Base-by-base conservation (phyloP, 1,140 invertebrate species). In the Pomacea maculata region DNA sequence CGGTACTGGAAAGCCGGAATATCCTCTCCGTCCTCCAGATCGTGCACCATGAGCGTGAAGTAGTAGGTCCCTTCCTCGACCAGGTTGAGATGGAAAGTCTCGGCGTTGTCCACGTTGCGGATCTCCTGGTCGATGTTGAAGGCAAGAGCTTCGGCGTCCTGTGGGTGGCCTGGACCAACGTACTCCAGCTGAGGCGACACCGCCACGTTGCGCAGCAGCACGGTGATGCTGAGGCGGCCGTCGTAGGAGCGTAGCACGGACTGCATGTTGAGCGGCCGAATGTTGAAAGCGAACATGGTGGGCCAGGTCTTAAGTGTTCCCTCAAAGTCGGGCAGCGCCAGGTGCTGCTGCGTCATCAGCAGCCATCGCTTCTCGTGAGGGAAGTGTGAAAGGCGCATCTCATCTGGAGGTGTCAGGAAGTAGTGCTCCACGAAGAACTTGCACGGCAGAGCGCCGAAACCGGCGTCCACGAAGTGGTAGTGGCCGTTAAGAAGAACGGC, bases 271-370 rank as follows among this genome's bases (percentile, higher is more conserved):
- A 88, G 78, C 7, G 88, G 88, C 19, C 86, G 84, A 81, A 88
- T 88, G 79, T 87, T 87, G 81, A 88, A 88, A 79, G 87, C 85
- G 80, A 88, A 87, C 88, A 88, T 88, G 14, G 88, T 85, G 15
- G 88, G 88, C 88, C 88, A 88, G 8, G 87, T 87, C 83, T 88
- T 88, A 0, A 88, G 80, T 2, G 85, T 86, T n/a, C 80, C 84
- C 76, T 87, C 86, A 79, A 88, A 88, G 34, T 82, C 85, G 54
- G 86, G 85, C 25, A 86, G 76, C 29, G 85, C 82, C 17, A 86
- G 80, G 57, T 61, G 57, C 14, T 83, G 75, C 73, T 87, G 85
- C 29, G 87, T 86, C 88, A 88, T 88, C 61, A 87, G 72, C 75
- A 86, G 82, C 88, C 88, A 88, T 76, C 81, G 85, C 75, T 87